These are phyloP conservation scores for Bos javanicus DNA, from an alignment of 2,113 vertebrate genomes.

Conservation along the genomic window DNA sequence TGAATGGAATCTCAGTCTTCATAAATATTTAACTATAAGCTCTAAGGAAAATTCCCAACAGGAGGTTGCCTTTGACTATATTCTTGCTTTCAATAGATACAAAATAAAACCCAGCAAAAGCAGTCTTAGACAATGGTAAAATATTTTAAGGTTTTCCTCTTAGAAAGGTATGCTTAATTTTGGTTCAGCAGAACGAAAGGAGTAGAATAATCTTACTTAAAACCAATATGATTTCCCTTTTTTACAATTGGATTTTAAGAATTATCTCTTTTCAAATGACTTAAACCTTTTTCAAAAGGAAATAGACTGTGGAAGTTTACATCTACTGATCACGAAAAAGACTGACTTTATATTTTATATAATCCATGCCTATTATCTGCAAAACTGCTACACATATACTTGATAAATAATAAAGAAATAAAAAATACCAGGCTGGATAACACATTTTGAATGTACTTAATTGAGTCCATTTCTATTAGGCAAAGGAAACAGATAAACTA, in stretches of 20 bases:
- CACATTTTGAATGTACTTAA: not conserved
- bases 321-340: not conserved
- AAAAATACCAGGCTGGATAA: not conserved
- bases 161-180: not conserved
- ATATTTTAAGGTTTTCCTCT: not conserved
- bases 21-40: not conserved
- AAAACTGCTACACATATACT: not conserved
- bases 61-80: not conserved
- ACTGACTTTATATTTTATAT: not conserved
- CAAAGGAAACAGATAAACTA: conserved; percentile 1
- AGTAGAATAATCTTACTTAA: not conserved
- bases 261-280: conserved; percentile 16
- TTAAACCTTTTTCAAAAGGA: not conserved
- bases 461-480: not conserved
- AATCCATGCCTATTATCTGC: not conserved
- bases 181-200: not conserved
- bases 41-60: not conserved
- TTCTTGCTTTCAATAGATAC: not conserved
- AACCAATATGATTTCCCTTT: not conserved
- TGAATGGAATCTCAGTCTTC: not conserved
- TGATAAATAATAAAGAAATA: conserved; percentile 13
- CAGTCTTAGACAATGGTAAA: not conserved
- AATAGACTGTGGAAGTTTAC: not conserved
- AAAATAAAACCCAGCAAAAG: conserved; percentile 15
- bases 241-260: not conserved